A percentile compares a stretch with the other conserved stretches of the same genome.
These are phyloP conservation scores for Lochmaea crataegi DNA, from an alignment of 2,888 invertebrate species.

Conservation along the genomic window DNA sequence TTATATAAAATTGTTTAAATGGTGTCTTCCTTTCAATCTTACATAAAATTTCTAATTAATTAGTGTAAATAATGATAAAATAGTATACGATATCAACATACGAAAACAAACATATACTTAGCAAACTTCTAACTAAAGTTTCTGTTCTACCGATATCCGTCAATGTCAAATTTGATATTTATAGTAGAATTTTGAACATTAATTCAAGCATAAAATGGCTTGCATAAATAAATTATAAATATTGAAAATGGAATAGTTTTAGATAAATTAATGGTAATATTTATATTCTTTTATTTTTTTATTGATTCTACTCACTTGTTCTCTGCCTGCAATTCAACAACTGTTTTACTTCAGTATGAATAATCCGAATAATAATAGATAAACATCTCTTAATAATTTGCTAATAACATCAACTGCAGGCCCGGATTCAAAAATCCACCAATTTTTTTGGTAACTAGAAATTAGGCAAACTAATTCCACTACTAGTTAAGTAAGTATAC, in stretches of 20 bases:
- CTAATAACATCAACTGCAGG: constrained; percentile 1
- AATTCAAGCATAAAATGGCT: too few relatives aligned
- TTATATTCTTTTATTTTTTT: background rate
- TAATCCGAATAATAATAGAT: background rate
- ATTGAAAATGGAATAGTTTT: too few relatives aligned
- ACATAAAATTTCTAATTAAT: too few relatives aligned
- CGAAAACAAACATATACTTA: too few relatives aligned
- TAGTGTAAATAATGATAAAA: too few relatives aligned
- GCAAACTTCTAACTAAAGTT: too few relatives aligned
- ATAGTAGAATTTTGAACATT: too few relatives aligned
- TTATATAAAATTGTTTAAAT: background rate
- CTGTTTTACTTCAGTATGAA: constrained; percentile 4
- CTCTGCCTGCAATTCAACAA: background rate
- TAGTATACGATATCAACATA: too few relatives aligned
- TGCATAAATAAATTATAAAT: too few relatives aligned
- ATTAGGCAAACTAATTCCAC: background rate
- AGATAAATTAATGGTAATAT: background rate
- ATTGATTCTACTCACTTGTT: constrained; percentile 6
- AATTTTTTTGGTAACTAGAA: background rate
- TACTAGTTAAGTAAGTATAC: background rate
- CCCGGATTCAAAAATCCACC: background rate
- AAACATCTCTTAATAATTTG: constrained; percentile 9
- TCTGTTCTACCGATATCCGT: too few relatives aligned
- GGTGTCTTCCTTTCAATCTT: too few relatives aligned
- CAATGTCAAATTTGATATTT: too few relatives aligned